Evolutionary conservation across 2,113 vertebrate genomes (phyloP), one percentile per base, ranked within the genome.

Genomic region (Pelobates fuscus): DNA sequence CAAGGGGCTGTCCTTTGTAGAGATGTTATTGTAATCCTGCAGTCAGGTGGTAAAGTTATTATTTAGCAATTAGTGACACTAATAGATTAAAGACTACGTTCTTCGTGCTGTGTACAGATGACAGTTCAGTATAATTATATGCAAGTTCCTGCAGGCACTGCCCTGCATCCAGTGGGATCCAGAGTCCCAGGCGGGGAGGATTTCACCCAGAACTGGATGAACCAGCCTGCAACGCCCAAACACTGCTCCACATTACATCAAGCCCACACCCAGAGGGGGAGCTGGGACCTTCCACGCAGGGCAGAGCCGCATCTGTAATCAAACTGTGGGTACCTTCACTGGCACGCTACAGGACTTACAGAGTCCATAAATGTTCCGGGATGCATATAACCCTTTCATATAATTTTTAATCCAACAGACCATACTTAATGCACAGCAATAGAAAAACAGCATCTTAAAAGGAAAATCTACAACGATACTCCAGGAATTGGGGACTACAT

Each of bases 61-160:
- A 77, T 77, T 67, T 77, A 77, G 55, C 73, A 77, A 77, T 77
- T 77, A 77, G 73, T 61, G 64, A 68, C 64, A 68, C 73, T 77
- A 77, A 77, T 77, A 77, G 73, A 68, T 77, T 75, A 75, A 67
- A 46, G 73, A 61, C 73, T 41, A 44, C 68, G 64, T 68, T 77
- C 64, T 52, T 63, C 32, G 24, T 44, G 49, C 52, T 77, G 73
- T 61, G 67, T 43, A 37, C 55, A 46, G 54, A 67, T 77, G 73
- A 77, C 73, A 77, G 73, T 44, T 25, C 37, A 8, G 65, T 54
- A 49, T 77, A 77, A 77, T 77, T 68, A 54, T 44, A 25, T 68
- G 54, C 73, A 68, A 44, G 73, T 77, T 52, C 64, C 57, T 68
- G 73, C 73, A 68, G 73, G 73, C 65, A 52, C 73, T 77, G 73